A percentile compares a stretch with the other conserved stretches of the same genome.
Conservation (phyloP, 2,113 vertebrate species). For the Clinocottus analis region DNA sequence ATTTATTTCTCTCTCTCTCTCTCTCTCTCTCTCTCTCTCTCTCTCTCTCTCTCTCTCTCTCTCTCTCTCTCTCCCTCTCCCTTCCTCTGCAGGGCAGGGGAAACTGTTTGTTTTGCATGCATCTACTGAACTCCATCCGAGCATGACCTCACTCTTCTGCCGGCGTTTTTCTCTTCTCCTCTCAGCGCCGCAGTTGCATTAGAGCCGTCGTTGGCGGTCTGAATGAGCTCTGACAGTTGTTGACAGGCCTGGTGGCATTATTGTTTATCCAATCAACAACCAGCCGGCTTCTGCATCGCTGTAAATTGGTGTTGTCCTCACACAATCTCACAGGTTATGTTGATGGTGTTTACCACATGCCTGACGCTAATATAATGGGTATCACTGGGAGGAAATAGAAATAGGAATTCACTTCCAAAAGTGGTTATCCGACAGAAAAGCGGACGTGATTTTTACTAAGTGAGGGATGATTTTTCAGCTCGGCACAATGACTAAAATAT, state of each 20-base stretch:
- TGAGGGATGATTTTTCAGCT: background rate
- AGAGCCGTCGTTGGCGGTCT: slow-evolving; percentile 45
- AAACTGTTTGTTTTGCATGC: slow-evolving; percentile 45
- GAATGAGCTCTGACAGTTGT: slow-evolving; percentile 57
- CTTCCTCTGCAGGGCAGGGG: slow-evolving; percentile 51
- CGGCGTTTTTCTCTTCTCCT: slow-evolving; percentile 27
- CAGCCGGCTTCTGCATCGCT: slow-evolving; percentile 29
- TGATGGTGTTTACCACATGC: slow-evolving; percentile 7
- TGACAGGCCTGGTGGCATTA: slow-evolving; percentile 46
- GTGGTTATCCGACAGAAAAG: background rate
- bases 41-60: slow-evolving; percentile 49
- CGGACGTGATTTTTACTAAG: background rate
- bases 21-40: slow-evolving; percentile 50
- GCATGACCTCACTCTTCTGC: slow-evolving; percentile 58
- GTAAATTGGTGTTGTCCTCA: slow-evolving; percentile 14
- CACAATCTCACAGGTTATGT: slow-evolving; percentile 16
- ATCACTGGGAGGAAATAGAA: slow-evolving; percentile 3
- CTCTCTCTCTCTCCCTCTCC: slow-evolving; percentile 44
- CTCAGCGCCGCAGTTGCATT: slow-evolving; percentile 37
- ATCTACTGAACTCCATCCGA: slow-evolving; percentile 38
- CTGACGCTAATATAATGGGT: background rate
- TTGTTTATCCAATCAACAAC: slow-evolving; percentile 57
- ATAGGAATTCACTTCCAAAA: slow-evolving; percentile 2
- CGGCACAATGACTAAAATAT: background rate
- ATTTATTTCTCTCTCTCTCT: slow-evolving; percentile 47